Evolutionary conservation across 2,797 vertebrate genomes (phyloP).

Genomic region (Lepilemur ruficaudatus): DNA sequence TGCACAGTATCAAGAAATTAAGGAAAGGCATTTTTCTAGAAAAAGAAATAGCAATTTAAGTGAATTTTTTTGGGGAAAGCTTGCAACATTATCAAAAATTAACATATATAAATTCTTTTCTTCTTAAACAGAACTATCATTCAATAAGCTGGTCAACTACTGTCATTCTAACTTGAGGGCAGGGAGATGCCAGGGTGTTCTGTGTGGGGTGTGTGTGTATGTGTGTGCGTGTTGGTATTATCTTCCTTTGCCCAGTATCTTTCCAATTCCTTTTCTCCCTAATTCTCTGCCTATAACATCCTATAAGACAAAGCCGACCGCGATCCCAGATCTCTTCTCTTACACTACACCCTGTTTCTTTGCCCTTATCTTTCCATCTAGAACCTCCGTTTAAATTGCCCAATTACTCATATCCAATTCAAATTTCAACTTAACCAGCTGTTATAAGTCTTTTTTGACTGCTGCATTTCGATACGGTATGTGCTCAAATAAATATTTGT

Average conservation of each 20-base stretch:
- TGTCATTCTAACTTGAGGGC: background rate
- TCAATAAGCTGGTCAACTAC: background rate
- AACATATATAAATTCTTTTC: background rate
- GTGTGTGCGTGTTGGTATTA: background rate
- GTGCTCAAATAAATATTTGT: background rate
- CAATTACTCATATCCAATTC: conserved; percentile 29
- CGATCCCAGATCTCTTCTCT: background rate
- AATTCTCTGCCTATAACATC: background rate
- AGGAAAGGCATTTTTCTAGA: background rate
- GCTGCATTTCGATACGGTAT: background rate
- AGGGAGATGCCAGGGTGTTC: background rate
- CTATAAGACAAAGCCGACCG: background rate
- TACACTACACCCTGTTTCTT: background rate
- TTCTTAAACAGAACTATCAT: background rate
- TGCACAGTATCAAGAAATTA: background rate
- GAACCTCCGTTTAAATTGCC: background rate
- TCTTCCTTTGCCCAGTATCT: background rate
- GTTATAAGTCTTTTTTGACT: background rate
- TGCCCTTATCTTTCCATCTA: background rate
- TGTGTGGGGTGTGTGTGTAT: background rate
- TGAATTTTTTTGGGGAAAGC: background rate
- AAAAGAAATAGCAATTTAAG: conserved; percentile 1
- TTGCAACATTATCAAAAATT: background rate
- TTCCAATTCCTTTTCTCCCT: background rate
- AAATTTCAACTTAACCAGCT: conserved; percentile 29